Evolutionary conservation across 2,888 invertebrate genomes (phyloP).

Genomic region (Netelia fuscicornis): DNA sequence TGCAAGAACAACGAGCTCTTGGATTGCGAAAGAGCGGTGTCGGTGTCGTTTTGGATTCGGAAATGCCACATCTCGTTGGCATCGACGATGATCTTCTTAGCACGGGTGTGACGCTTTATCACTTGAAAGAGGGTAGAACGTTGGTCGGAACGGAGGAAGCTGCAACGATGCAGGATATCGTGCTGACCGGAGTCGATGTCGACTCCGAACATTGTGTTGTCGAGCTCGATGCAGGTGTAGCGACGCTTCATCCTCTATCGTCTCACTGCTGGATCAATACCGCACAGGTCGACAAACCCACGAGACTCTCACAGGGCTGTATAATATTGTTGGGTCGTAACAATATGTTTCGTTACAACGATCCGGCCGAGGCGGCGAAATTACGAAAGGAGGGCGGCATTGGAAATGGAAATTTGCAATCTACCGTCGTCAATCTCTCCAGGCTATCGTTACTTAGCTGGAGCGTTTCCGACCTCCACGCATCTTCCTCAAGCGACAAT

Average conservation of each 20-base stretch:
- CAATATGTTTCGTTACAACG: constrained; percentile 95
- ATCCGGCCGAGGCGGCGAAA: constrained; percentile 95
- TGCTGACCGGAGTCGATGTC: constrained; percentile 91
- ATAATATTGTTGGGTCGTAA: constrained; percentile 91
- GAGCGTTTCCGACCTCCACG: constrained; percentile 93
- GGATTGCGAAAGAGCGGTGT: constrained; percentile 94
- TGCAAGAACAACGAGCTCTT: constrained; percentile 94
- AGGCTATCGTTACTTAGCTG: constrained; percentile 93
- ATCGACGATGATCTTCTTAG: constrained; percentile 96
- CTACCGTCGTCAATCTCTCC: constrained; percentile 89
- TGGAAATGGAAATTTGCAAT: constrained; percentile 86
- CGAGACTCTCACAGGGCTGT: constrained; percentile 92
- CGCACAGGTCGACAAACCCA: constrained; percentile 91
- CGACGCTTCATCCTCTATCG: constrained; percentile 90
- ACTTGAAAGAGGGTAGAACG: constrained; percentile 96
- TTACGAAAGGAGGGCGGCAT: constrained; percentile 90
- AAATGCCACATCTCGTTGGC: constrained; percentile 96
- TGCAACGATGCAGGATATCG: constrained; percentile 91
- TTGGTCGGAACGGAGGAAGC: constrained; percentile 93
- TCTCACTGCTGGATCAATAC: constrained; percentile 94
- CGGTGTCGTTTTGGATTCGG: constrained; percentile 95
- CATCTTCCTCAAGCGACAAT: constrained; percentile 84
- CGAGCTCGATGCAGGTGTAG: constrained; percentile 89
- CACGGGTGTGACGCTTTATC: constrained; percentile 96
- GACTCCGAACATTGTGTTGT: constrained; percentile 92